These are phyloP conservation scores for Drosophila birchii DNA, from an alignment of 2,888 invertebrate genomes.

Conservation along the genomic window DNA sequence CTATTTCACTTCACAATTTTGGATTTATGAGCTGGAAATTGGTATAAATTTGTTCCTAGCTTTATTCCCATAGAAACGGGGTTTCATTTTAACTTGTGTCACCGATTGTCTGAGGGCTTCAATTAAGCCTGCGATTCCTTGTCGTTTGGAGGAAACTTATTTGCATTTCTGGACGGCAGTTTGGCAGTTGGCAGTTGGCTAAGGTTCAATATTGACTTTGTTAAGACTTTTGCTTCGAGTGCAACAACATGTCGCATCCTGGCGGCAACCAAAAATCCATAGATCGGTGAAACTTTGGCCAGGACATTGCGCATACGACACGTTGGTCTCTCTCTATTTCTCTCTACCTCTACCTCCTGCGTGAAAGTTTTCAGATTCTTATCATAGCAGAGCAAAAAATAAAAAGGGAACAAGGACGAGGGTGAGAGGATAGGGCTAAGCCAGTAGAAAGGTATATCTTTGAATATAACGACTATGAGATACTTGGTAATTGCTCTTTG, in stretches of 20 bases:
- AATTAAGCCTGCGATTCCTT: constrained; percentile 9
- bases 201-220: constrained; percentile 28
- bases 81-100: constrained; percentile 1
- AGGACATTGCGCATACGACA: constrained; percentile 38
- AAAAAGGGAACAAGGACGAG: not conserved
- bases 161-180: constrained; percentile 15
- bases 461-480: not conserved
- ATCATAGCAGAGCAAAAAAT: constrained; percentile 19
- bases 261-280: constrained; percentile 14
- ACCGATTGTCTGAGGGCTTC: constrained; percentile 7
- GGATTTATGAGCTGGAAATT: constrained; percentile 3
- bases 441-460: not conserved
- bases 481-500: not conserved
- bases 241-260: constrained; percentile 17
- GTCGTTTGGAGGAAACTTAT: not conserved
- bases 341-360: not conserved
- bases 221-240: constrained; percentile 26
- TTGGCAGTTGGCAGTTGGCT: constrained; percentile 13
- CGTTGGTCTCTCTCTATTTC: not conserved
- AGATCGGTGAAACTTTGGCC: constrained; percentile 29
- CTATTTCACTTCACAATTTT: not conserved
- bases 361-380: constrained; percentile 25
- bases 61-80: not conserved
- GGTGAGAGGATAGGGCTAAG: not conserved
- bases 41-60: not conserved